These are phyloP conservation scores for Malurus leucopterus DNA, from an alignment of 2,797 vertebrate genomes.

Conservation along the genomic window DNA sequence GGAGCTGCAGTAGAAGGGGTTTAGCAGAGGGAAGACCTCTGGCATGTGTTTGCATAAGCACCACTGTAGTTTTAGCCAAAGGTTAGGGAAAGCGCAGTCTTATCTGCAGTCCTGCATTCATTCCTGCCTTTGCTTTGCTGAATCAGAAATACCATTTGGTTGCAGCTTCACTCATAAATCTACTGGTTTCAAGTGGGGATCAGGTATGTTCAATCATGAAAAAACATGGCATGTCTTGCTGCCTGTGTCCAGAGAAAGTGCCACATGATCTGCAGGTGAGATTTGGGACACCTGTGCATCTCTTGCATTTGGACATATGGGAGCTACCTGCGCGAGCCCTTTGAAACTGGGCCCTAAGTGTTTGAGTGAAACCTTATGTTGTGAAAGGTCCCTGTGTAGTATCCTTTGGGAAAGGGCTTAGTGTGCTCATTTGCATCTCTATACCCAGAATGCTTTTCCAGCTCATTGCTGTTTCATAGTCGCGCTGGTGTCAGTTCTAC, in stretches of 20 bases:
- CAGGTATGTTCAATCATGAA: not conserved
- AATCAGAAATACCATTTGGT: not conserved
- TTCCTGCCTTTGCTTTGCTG: not conserved
- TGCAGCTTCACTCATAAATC: not conserved
- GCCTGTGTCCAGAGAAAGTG: not conserved
- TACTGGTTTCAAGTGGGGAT: not conserved
- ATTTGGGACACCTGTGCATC: rapidly evolving
- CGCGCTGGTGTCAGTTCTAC: constrained; percentile 32
- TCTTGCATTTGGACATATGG: not conserved
- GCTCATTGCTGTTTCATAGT: constrained; percentile 61
- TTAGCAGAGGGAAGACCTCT: not conserved
- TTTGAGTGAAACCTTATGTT: constrained; percentile 22
- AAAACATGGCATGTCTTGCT: rapidly evolving
- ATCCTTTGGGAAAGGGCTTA: constrained; percentile 54
- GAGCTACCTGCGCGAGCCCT: not conserved
- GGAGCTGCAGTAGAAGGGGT: not conserved
- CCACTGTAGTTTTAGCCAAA: not conserved
- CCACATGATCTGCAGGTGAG: rapidly evolving
- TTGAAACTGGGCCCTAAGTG: not conserved
- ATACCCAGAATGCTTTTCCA: constrained; percentile 67
- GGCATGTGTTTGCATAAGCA: not conserved
- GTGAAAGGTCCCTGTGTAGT: constrained; percentile 42
- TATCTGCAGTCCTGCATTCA: not conserved
- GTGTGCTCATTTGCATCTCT: constrained; percentile 62
- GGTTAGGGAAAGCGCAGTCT: not conserved